Conservation (phyloP, 2,888 invertebrate genomes). For the Andrena bicolor region DNA sequence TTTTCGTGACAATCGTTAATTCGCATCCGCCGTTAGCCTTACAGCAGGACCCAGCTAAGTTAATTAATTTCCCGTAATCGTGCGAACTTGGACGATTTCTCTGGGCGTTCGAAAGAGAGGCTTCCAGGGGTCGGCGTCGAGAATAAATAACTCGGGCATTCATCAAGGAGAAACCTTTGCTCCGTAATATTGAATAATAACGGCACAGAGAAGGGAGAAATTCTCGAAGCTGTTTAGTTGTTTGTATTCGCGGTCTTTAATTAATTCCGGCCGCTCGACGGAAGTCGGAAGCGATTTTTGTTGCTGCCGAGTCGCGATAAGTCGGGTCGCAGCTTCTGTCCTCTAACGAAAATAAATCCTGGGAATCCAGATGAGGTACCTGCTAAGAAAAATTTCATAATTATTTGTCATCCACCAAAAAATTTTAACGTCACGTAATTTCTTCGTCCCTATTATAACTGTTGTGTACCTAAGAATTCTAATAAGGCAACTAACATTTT, state of each 20-base stretch:
- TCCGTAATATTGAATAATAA: slow-evolving; percentile 4
- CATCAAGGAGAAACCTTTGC: slow-evolving; percentile 47
- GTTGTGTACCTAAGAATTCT: too few species aligned
- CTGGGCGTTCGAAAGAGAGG: background rate
- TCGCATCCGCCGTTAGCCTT: background rate
- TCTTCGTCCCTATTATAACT: too few species aligned
- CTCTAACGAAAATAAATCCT: background rate
- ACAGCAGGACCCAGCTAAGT: background rate
- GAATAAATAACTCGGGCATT: slow-evolving; percentile 41
- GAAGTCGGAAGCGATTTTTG: background rate
- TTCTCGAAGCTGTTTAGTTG: background rate
- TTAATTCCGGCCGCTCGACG: slow-evolving; percentile 15
- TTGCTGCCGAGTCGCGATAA: background rate
- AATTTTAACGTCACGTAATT: too few species aligned
- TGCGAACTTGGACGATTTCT: slow-evolving; percentile 7
- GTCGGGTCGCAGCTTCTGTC: background rate
- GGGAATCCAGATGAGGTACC: background rate
- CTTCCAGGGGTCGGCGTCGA: background rate
- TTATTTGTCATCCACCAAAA: too few species aligned
- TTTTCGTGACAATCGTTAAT: slow-evolving; percentile 12
- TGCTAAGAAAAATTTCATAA: too few species aligned
- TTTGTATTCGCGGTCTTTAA: slow-evolving; percentile 13
- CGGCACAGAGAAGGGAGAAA: background rate
- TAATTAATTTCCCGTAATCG: background rate
- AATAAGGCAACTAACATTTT: too few species aligned